Conservation (phyloP, 2,888 invertebrate species). For the Idaea biselata region DNA sequence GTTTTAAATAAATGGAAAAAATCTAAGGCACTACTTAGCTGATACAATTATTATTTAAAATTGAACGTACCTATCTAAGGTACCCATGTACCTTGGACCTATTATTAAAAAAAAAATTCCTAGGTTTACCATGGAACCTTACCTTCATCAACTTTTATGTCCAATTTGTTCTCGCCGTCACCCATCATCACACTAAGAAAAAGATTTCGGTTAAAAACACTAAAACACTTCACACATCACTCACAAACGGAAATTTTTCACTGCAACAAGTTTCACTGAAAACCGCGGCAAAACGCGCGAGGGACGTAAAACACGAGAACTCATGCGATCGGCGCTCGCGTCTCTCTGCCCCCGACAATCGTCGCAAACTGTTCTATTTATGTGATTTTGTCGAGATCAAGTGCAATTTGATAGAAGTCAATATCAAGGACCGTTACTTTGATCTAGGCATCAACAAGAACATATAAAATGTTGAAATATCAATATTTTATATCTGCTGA, state of each 20-base stretch:
- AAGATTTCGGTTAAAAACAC: too few relatives aligned
- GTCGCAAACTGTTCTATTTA: conserved; percentile 72
- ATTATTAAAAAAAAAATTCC: too few relatives aligned
- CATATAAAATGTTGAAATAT: too few relatives aligned
- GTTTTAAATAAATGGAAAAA: too few relatives aligned
- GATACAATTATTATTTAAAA: too few relatives aligned
- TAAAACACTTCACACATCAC: conserved; percentile 31
- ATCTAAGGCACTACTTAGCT: too few relatives aligned
- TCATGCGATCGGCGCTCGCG: conserved; percentile 47
- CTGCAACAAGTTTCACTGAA: conserved; percentile 14
- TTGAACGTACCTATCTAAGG: too few relatives aligned
- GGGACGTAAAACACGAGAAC: conserved; percentile 35
- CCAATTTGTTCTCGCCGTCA: conserved; percentile 17
- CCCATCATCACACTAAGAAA: conserved; percentile 35
- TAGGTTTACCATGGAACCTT: neutral
- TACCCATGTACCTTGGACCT: too few relatives aligned
- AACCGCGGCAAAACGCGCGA: conserved; percentile 18
- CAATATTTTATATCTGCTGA: too few relatives aligned
- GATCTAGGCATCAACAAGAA: neutral
- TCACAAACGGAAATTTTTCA: conserved; percentile 7
- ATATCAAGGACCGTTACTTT: neutral
- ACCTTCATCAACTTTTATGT: neutral
- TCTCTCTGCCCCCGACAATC: conserved; percentile 49
- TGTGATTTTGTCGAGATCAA: conserved; percentile 16
- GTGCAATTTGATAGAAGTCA: neutral